Evolutionary conservation across 2,888 invertebrate genomes (phyloP).

Genomic region (Andrena bucephala): DNA sequence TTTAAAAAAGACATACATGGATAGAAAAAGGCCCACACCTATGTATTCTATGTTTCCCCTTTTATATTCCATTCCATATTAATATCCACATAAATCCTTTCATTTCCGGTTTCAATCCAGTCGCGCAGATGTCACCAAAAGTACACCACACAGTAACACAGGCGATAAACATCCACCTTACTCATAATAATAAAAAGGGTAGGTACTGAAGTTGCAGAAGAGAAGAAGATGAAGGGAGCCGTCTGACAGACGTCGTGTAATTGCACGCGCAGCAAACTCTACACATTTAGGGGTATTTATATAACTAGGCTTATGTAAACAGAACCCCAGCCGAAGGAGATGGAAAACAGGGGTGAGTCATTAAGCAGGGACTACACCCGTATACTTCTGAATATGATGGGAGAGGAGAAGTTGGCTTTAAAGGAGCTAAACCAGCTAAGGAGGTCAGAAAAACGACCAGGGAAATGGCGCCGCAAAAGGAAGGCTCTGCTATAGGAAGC

Average conservation of each 20-base stretch:
- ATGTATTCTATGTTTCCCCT: too few relatives aligned
- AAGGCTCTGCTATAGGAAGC: constrained; percentile 13
- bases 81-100: too few relatives aligned
- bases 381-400: constrained; percentile 46
- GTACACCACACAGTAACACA: too few relatives aligned
- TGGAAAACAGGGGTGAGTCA: constrained; percentile 26
- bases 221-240: not conserved
- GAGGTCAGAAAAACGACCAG: constrained; percentile 40
- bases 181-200: not conserved
- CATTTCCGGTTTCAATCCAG: too few relatives aligned
- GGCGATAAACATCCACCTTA: too few relatives aligned
- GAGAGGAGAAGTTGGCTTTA: constrained; percentile 48
- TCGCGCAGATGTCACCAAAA: too few relatives aligned
- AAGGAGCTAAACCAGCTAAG: constrained; percentile 46
- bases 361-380: constrained; percentile 49
- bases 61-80: too few relatives aligned
- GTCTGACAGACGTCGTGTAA: not conserved
- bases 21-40: too few relatives aligned
- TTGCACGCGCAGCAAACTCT: not conserved
- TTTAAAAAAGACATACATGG: too few relatives aligned
- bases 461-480: constrained; percentile 17
- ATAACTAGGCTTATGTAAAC: not conserved
- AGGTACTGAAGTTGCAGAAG: not conserved
- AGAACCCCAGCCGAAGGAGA: not conserved
- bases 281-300: not conserved